phyloP scores from a whole-genome alignment of 2,888 invertebrate genomes.

The Priocnemis perturbator region DNA sequence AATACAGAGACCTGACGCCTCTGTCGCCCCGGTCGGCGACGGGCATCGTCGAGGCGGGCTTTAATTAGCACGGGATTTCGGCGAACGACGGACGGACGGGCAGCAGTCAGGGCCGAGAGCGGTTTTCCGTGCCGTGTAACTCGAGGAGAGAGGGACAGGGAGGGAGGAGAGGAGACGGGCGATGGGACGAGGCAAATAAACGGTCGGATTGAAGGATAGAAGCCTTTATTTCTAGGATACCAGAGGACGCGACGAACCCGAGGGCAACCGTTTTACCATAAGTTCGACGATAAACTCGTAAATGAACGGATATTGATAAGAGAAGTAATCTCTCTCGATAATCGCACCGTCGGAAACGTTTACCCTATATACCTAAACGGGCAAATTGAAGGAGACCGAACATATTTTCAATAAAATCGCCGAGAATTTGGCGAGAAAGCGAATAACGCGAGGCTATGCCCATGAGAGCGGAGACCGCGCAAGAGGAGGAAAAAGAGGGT shows the following conservation, averaged over 20 bases:
- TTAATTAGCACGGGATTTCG: constrained; percentile 70
- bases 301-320: too few species aligned
- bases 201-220: too few species aligned
- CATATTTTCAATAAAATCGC: neutral
- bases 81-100: constrained; percentile 50
- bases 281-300: too few species aligned
- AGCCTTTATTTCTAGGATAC: too few species aligned
- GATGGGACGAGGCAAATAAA: constrained; percentile 1
- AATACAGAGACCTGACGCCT: constrained; percentile 33
- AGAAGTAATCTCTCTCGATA: too few species aligned
- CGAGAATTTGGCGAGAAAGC: constrained; percentile 6
- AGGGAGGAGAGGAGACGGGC: constrained; percentile 10
- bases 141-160: constrained; percentile 29
- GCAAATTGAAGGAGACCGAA: too few species aligned
- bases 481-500: constrained; percentile 28
- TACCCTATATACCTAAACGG: too few species aligned
- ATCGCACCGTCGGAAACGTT: too few species aligned
- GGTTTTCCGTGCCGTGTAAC: constrained; percentile 1
- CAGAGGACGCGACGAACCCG: neutral
- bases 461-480: constrained; percentile 19
- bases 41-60: constrained; percentile 61
- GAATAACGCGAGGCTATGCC: constrained; percentile 6
- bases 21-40: constrained; percentile 58
- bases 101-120: constrained; percentile 23
- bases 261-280: neutral